Conservation (phyloP, 1,140 invertebrate genomes). For the Penaeus japonicus region DNA sequence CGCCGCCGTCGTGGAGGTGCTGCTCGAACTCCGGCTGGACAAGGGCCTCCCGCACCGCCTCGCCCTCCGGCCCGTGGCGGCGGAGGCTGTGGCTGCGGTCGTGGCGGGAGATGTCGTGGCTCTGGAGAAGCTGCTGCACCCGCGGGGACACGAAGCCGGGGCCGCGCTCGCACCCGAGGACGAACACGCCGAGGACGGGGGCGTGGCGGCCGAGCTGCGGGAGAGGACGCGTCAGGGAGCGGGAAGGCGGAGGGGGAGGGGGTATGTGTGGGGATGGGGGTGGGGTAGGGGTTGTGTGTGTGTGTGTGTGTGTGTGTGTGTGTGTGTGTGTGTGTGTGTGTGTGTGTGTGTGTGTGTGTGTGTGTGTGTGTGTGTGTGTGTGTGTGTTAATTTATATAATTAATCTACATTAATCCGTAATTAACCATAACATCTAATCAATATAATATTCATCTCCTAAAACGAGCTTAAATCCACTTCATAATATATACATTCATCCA, state of each 20-base stretch:
- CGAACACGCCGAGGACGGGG: conserved; percentile 33
- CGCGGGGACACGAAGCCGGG: conserved; percentile 23
- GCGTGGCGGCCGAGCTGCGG: conserved; percentile 2
- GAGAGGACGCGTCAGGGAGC: neutral
- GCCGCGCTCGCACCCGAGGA: conserved; percentile 37
- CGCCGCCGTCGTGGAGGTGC: too few relatives aligned
- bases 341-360: neutral
- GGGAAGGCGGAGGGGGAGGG: neutral
- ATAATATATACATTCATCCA: too few relatives aligned
- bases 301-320: conserved; percentile 4
- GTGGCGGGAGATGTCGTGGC: conserved; percentile 31
- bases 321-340: neutral
- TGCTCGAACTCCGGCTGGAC: too few relatives aligned
- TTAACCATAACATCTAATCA: too few relatives aligned
- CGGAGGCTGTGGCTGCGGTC: neutral
- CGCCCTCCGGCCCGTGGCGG: neutral
- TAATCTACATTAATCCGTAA: too few relatives aligned
- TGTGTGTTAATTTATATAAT: too few relatives aligned
- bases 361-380: too few relatives aligned
- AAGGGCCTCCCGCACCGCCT: too few relatives aligned
- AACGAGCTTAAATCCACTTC: neutral
- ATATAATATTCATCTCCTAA: too few relatives aligned
- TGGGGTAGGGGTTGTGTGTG: neutral
- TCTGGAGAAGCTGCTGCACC: conserved; percentile 40
- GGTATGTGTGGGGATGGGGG: neutral